A percentile compares a stretch with the other conserved stretches of the same genome.
These are phyloP conservation scores for Achlya flavicornis DNA, from an alignment of 2,888 invertebrate species.

Conservation along the genomic window DNA sequence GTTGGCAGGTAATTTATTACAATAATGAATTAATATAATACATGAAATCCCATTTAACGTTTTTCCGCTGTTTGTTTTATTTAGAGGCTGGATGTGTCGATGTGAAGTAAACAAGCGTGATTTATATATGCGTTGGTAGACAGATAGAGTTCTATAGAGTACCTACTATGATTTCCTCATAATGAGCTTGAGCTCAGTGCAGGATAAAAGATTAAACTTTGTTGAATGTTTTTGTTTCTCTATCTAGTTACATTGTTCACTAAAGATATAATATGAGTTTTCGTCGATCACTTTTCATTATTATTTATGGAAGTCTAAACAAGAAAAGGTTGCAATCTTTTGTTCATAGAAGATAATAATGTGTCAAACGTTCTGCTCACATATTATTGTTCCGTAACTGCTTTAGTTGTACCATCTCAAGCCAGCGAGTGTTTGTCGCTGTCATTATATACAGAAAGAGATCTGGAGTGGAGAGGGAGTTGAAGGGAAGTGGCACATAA, in stretches of 20 bases:
- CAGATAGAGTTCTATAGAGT: too few relatives aligned
- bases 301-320: too few relatives aligned
- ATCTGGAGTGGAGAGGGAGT: background rate
- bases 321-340: too few relatives aligned
- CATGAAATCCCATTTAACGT: conserved; percentile 4
- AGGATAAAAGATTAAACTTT: too few relatives aligned
- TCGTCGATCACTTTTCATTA: too few relatives aligned
- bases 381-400: background rate
- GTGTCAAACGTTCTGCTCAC: background rate
- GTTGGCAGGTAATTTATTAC: background rate
- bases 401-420: background rate
- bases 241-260: too few relatives aligned
- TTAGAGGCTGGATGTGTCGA: too few relatives aligned
- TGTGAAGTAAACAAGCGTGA: background rate
- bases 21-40: background rate
- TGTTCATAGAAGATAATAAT: background rate
- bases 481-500: background rate
- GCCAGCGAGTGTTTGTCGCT: background rate
- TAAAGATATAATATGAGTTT: too few relatives aligned
- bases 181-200: too few relatives aligned
- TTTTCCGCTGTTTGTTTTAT: background rate
- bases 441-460: background rate
- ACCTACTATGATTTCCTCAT: too few relatives aligned
- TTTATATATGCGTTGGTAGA: too few relatives aligned
- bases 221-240: too few relatives aligned